These are phyloP conservation scores for Mionectes olivaceus DNA, from an alignment of 2,797 vertebrate genomes.

Conservation along the genomic window DNA sequence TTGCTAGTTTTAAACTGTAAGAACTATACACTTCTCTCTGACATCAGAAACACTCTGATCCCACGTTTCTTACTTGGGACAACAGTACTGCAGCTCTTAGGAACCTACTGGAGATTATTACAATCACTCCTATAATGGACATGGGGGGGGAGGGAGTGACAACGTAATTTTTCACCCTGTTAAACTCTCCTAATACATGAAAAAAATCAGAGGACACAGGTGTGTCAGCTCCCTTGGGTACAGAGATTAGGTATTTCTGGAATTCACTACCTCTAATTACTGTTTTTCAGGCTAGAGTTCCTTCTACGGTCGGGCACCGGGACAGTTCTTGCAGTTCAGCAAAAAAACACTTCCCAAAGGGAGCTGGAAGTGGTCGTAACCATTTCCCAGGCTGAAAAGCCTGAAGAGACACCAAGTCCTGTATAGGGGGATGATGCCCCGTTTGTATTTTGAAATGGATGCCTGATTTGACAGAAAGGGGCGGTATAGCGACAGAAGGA, in stretches of 20 bases:
- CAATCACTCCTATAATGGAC: background rate
- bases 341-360: background rate
- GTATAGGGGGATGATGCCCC: background rate
- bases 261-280: background rate
- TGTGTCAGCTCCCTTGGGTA: background rate
- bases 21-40: background rate
- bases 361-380: background rate
- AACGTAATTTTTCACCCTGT: background rate
- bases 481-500: constrained; percentile 8
- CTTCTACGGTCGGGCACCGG: background rate
- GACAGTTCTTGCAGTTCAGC: background rate
- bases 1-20: background rate
- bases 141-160: fast-evolving
- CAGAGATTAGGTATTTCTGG: background rate
- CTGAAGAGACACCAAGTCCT: background rate
- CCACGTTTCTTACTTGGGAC: background rate
- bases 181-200: background rate
- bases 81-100: background rate
- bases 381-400: background rate
- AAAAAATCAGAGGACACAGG: background rate
- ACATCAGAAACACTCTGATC: background rate
- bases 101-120: background rate
- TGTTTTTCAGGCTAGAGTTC: background rate
- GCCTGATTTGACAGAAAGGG: constrained; percentile 33
- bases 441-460: constrained; percentile 37